Evolutionary conservation across 2,113 vertebrate species (phyloP).

Genomic region (Tenebrosternarchus preto): DNA sequence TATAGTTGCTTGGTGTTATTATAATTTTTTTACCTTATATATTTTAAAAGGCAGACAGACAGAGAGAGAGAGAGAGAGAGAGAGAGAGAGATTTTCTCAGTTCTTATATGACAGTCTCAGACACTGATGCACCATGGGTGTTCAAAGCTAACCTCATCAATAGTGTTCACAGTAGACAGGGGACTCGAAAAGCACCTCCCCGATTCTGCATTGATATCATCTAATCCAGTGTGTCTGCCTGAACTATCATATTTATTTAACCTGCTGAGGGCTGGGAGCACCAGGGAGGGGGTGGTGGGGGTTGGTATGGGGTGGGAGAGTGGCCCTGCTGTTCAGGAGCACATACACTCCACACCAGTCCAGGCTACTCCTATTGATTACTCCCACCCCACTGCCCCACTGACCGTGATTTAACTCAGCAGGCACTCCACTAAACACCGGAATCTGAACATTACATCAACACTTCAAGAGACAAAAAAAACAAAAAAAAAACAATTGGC

Average conservation of each 20-base stretch:
- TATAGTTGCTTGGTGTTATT: too few species aligned
- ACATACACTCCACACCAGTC: slow-evolving; percentile 88
- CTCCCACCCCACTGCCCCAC: slow-evolving; percentile 86
- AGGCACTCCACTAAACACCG: slow-evolving; percentile 80
- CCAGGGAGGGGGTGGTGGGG: too few species aligned
- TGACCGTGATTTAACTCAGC: slow-evolving; percentile 99
- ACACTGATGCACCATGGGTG: slow-evolving; percentile 52
- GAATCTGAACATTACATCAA: slow-evolving; percentile 79
- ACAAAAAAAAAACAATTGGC: slow-evolving; percentile 78
- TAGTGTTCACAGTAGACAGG: slow-evolving; percentile 78
- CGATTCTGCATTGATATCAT: slow-evolving; percentile 88
- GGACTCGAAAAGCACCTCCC: slow-evolving; percentile 75
- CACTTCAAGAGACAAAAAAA: slow-evolving; percentile 78
- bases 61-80: slow-evolving; percentile 30
- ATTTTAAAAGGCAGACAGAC: slow-evolving; percentile 1
- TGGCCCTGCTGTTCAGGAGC: slow-evolving; percentile 87
- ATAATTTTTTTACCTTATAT: too few species aligned
- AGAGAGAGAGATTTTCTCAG: slow-evolving; percentile 44
- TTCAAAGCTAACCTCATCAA: slow-evolving; percentile 78
- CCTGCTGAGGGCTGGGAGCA: slow-evolving; percentile 89
- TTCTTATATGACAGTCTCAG: neutral
- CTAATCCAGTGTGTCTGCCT: slow-evolving; percentile 88
- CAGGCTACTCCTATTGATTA: slow-evolving; percentile 95
- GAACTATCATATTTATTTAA: slow-evolving; percentile 98
- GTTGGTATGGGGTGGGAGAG: slow-evolving; percentile 82